Evolutionary conservation across 2,113 vertebrate genomes (phyloP).

Genomic region (Suricata suricatta): DNA sequence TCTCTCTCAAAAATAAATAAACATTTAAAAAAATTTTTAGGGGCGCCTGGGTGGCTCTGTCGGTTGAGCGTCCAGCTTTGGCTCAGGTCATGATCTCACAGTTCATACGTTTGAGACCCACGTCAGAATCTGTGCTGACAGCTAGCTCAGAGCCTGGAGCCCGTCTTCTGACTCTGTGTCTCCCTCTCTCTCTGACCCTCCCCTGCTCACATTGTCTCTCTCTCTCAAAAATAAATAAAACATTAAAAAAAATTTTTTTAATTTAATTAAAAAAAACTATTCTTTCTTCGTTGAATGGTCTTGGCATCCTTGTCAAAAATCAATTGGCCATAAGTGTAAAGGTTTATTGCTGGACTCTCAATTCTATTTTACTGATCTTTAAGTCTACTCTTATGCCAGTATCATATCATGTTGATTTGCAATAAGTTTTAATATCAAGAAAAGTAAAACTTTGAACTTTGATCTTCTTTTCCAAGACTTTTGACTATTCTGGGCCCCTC

Average conservation of each 20-base stretch:
- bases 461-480: background rate
- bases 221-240: background rate
- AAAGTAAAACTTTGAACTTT: background rate
- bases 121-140: too few species aligned
- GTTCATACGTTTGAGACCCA: too few species aligned
- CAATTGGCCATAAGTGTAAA: background rate
- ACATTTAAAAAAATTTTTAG: background rate
- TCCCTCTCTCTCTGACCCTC: too few species aligned
- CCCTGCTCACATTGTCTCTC: background rate
- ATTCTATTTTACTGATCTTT: background rate
- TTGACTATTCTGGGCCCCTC: background rate
- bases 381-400: background rate
- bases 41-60: too few species aligned
- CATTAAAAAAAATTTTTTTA: background rate
- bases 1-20: background rate
- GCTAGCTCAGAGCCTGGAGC: too few species aligned
- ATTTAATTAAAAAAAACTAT: background rate
- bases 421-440: background rate
- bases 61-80: too few species aligned
- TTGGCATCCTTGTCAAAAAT: background rate
- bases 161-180: too few species aligned
- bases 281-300: background rate
- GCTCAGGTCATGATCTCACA: too few species aligned
- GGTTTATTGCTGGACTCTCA: background rate
- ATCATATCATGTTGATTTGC: background rate